Percentiles rank a stretch among this genome's conserved stretches.
Evolutionary conservation across 2,888 invertebrate species (phyloP).

Genomic region (Scelioninae gen. 2): DNA sequence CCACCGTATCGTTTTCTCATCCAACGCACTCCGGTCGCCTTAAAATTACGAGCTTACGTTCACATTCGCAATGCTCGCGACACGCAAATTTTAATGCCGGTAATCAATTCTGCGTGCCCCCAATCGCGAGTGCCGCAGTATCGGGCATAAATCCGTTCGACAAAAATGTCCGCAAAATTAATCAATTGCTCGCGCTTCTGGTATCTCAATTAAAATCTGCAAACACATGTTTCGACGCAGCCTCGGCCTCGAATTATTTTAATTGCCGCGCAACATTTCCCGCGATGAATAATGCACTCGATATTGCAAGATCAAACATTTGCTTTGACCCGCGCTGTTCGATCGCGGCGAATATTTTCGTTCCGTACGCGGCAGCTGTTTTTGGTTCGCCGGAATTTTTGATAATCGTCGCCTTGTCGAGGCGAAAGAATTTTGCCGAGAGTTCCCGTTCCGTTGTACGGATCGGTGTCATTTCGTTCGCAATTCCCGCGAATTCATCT

Average conservation of each 20-base stretch:
- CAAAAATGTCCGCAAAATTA: conserved; percentile 30
- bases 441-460: too few species aligned
- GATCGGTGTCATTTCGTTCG: too few species aligned
- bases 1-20: too few species aligned
- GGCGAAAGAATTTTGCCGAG: too few species aligned
- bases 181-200: conserved; percentile 21
- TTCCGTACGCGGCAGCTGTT: too few species aligned
- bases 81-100: conserved; percentile 23
- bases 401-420: too few species aligned
- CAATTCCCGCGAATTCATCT: too few species aligned
- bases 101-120: conserved; percentile 27
- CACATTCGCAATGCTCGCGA: conserved; percentile 9
- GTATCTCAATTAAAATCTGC: conserved; percentile 28
- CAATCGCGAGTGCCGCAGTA: conserved; percentile 8
- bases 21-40: too few species aligned
- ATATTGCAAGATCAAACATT: too few species aligned
- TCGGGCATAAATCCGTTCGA: conserved; percentile 22
- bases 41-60: conserved; percentile 11
- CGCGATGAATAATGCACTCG: neutral
- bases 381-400: too few species aligned
- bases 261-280: neutral
- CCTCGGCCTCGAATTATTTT: conserved; percentile 14
- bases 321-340: too few species aligned
- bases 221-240: conserved; percentile 12
- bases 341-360: too few species aligned